These are phyloP conservation scores for Herpailurus yagouaroundi DNA, from an alignment of 2,113 vertebrate species.

Conservation along the genomic window DNA sequence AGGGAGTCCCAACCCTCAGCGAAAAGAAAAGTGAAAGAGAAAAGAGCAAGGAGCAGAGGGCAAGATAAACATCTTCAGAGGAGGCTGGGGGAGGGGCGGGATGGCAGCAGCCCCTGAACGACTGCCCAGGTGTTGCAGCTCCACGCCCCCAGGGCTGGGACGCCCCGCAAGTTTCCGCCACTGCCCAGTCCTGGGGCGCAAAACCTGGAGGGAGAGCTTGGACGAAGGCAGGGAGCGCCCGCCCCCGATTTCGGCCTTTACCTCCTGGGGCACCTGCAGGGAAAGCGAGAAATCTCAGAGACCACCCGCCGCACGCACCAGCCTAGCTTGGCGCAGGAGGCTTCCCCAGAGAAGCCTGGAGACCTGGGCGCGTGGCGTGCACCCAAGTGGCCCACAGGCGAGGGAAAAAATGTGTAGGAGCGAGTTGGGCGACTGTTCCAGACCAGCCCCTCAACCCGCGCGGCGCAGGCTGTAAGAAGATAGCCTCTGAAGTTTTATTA, in stretches of 20 bases:
- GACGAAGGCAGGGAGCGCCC: not conserved
- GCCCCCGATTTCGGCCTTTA: not conserved
- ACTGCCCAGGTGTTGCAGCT: not conserved
- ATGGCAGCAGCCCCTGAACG: rapidly evolving
- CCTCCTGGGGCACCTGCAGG: not conserved
- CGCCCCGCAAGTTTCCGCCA: not conserved
- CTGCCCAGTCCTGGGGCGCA: not conserved
- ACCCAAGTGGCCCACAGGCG: too few relatives aligned
- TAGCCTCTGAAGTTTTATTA: not conserved
- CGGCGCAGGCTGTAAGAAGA: not conserved
- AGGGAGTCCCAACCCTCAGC: not conserved
- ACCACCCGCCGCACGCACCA: not conserved
- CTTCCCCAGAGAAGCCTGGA: rapidly evolving
- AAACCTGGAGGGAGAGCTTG: not conserved
- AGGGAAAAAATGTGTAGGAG: not conserved
- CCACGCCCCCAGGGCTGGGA: not conserved
- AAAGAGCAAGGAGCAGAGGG: not conserved
- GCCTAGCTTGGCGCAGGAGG: rapidly evolving
- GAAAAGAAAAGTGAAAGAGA: slow-evolving; percentile 77
- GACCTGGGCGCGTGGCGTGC: rapidly evolving
- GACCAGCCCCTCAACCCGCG: not conserved
- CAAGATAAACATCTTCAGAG: slow-evolving; percentile 13
- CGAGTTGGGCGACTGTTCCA: not conserved
- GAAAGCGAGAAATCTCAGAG: not conserved
- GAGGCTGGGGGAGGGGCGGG: slow-evolving; percentile 7